Conservation (phyloP, 1,140 invertebrate species). For the Aphis gossypii region DNA sequence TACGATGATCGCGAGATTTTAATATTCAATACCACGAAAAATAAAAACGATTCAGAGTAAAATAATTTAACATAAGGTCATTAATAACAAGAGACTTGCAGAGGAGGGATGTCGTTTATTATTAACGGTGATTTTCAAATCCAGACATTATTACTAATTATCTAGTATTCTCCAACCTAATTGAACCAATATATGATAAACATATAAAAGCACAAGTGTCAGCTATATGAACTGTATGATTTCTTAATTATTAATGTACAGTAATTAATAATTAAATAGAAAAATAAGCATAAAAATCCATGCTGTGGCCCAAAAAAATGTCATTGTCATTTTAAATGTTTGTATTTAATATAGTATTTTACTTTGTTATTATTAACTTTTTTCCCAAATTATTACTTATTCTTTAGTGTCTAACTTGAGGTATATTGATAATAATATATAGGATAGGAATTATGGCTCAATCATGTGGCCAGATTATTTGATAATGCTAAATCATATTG, state of each 20-base stretch:
- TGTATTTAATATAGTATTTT: background rate
- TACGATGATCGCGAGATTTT: background rate
- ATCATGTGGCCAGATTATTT: background rate
- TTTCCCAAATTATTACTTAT: background rate
- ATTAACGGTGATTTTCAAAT: background rate
- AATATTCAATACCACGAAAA: background rate
- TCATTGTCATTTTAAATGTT: background rate
- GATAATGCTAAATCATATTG: background rate
- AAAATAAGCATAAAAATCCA: background rate
- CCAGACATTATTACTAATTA: background rate
- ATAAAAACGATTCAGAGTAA: background rate
- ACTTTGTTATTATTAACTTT: background rate
- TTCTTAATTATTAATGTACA: background rate
- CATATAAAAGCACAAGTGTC: background rate
- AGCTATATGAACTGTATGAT: background rate
- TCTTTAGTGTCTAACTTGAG: background rate
- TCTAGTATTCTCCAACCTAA: background rate
- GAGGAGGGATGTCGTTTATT: no score
- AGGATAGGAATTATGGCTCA: background rate
- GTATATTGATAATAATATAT: background rate
- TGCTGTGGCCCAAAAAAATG: no score
- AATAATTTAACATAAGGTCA: background rate
- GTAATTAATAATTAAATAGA: background rate
- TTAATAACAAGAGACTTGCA: background rate
- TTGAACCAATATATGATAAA: background rate